Evolutionary conservation across 2,888 invertebrate species (phyloP).

Genomic region (Kuschelorhynchus macadamiae): DNA sequence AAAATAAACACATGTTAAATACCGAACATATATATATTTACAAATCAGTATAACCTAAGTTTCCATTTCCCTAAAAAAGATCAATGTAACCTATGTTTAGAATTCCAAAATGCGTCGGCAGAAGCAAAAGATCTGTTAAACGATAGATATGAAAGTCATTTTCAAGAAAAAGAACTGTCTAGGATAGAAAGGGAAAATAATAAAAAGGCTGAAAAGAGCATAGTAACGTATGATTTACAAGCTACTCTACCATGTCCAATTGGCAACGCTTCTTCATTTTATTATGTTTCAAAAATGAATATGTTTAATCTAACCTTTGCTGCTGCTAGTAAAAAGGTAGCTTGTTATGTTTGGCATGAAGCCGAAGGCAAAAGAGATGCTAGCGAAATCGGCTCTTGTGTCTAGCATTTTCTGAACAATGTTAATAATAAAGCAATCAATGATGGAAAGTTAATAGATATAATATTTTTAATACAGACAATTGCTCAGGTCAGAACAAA

Average conservation of each 20-base stretch:
- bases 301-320: slow-evolving; percentile 47
- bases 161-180: background rate
- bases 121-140: background rate
- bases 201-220: background rate
- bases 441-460: slow-evolving; percentile 9
- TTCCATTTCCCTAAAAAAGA: slow-evolving; percentile 17
- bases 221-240: slow-evolving; percentile 20
- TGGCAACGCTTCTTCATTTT: slow-evolving; percentile 26
- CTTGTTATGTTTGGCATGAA: slow-evolving; percentile 45
- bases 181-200: slow-evolving; percentile 1
- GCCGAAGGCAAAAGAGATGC: slow-evolving; percentile 31
- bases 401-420: slow-evolving; percentile 26
- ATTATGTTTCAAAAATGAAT: slow-evolving; percentile 31
- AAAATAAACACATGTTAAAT: slow-evolving; percentile 23
- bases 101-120: background rate
- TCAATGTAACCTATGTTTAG: background rate
- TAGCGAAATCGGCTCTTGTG: slow-evolving; percentile 42
- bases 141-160: background rate
- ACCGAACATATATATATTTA: slow-evolving; percentile 35
- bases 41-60: slow-evolving; percentile 26
- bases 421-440: slow-evolving; percentile 22
- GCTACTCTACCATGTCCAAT: slow-evolving; percentile 26
- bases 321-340: slow-evolving; percentile 14
- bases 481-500: slow-evolving; percentile 45
- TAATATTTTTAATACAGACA: slow-evolving; percentile 43